Base-by-base conservation (phyloP, 2,888 invertebrate species). In the Escarpia spicata region DNA sequence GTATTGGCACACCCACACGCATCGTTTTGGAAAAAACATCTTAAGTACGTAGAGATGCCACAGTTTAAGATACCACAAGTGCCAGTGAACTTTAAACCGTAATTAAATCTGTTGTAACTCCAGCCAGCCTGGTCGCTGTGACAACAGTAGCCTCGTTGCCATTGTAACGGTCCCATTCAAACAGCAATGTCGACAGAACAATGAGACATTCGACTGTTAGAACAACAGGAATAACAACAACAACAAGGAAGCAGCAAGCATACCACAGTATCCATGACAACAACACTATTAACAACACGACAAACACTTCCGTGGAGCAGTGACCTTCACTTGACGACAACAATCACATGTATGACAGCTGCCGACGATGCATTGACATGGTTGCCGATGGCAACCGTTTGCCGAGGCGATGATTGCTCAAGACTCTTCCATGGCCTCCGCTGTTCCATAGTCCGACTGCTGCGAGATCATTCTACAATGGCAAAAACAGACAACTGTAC, bases 391-490 rank as follows among this genome's bases (percentile, higher is more conserved):
- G 60, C 91, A 90, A 92, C 90, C 90, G 91, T 52, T 43, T 92
- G 52, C 75, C 75, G 43, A 44, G 91, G 58, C 43, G 91, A 90
- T n/a, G 31, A n/a, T 58, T 43, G 91, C 60, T 92, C 92, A 92
- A 52, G 92, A 92, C 92, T 92, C 92, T 91, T 92, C 92, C 92
- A 92, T 92, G 37, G 92, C 91, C 91, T 92, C 92, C 43, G 90
- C 19, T 91, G 91, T 52, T 75, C 75, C 75, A 26, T 75, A 75
- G 75, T 75, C 75, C 26, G n/a, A 75, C 75, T 75, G 75, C 75
- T 75, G 75, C 75, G 75, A 75, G 75, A 75, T 75, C 75, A 75
- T 75, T 75, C 75, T 75, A 75, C 75, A 75, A 26, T 26, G 75
- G 75, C 75, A 75, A 75, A n/a, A 75, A 75, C n/a, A 75, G 75